These are phyloP conservation scores for Siderastrea radians DNA, from an alignment of 92 coral and sea anemone genomes.

Conservation along the genomic window DNA sequence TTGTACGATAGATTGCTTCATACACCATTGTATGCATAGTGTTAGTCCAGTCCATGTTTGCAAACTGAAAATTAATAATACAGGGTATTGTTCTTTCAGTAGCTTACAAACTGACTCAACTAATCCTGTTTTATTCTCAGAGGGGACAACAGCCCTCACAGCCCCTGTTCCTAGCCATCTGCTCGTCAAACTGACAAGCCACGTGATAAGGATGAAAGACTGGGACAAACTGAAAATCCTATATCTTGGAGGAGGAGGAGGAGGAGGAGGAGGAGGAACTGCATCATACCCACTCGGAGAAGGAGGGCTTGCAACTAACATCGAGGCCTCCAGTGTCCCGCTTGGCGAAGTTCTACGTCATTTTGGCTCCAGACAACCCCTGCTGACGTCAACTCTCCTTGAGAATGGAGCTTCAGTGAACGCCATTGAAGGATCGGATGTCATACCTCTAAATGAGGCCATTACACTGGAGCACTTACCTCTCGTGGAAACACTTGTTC, in stretches of 20 bases:
- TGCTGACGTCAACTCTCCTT: constrained; percentile 66
- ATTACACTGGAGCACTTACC: constrained; percentile 42
- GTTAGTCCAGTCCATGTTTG: too few relatives aligned
- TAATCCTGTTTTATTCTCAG: background rate
- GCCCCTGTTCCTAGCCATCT: constrained; percentile 61
- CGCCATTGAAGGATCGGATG: constrained; percentile 64
- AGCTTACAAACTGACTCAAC: too few relatives aligned
- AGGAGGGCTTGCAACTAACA: constrained; percentile 83
- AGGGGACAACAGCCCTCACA: constrained; percentile 70
- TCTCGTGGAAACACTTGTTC: constrained; percentile 72
- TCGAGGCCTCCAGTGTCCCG: constrained; percentile 61
- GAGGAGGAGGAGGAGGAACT: constrained; percentile 76
- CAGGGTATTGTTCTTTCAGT: too few relatives aligned
- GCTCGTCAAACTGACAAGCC: constrained; percentile 39
- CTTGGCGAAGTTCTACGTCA: constrained; percentile 75
- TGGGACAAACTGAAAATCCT: constrained; percentile 79
- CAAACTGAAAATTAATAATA: too few relatives aligned
- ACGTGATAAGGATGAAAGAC: constrained; percentile 53
- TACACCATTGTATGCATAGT: too few relatives aligned
- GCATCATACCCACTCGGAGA: constrained; percentile 69
- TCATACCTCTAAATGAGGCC: constrained; percentile 71
- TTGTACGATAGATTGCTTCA: too few relatives aligned
- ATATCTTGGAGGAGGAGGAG: constrained; percentile 89
- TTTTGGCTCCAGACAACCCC: constrained; percentile 7
- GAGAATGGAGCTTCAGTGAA: constrained; percentile 80